phyloP scores from a whole-genome alignment of 2,888 invertebrate genomes.

The Rotaria magnacalcarata region DNA sequence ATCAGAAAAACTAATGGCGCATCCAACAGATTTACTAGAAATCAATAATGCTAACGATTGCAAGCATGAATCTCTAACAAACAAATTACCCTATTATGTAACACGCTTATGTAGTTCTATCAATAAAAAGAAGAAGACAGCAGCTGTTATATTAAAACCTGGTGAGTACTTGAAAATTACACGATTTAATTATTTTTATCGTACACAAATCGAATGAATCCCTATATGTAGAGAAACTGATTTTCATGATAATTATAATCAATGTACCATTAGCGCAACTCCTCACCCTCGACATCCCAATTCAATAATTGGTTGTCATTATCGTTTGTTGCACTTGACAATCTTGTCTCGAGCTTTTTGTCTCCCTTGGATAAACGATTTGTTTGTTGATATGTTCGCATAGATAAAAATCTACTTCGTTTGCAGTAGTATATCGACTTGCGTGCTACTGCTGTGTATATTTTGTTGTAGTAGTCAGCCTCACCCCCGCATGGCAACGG shows the following conservation, averaged over 20 bases:
- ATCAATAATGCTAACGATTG: neutral
- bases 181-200: no score
- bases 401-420: neutral
- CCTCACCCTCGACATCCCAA: neutral
- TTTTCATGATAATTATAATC: no score
- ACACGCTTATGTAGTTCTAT: neutral
- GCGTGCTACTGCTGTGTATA: neutral
- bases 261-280: neutral
- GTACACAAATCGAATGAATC: no score
- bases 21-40: neutral
- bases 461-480: neutral
- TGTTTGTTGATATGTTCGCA: neutral
- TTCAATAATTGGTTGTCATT: neutral
- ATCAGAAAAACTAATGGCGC: neutral
- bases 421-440: neutral
- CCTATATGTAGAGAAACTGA: no score
- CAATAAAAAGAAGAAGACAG: neutral
- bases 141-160: neutral
- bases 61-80: neutral
- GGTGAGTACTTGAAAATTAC: neutral
- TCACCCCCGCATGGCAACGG: neutral
- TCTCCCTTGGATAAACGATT: neutral
- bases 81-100: constrained; percentile 17
- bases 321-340: neutral
- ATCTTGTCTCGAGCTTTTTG: neutral